These are phyloP conservation scores for Tetraneura akinire DNA, from an alignment of 1,140 invertebrate species.

Conservation along the genomic window DNA sequence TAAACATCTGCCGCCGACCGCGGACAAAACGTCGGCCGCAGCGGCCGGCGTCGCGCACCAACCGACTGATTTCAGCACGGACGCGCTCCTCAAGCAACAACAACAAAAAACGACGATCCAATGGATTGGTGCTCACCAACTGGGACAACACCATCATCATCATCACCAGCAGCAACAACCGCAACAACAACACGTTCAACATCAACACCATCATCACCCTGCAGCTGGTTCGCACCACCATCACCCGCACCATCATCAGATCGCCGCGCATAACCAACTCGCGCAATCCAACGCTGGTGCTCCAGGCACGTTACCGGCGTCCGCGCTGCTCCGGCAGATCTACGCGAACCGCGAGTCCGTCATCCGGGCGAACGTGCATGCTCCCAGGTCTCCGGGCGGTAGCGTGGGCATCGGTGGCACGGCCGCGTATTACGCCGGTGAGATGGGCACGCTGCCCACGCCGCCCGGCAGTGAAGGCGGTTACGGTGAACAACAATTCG, in stretches of 20 bases:
- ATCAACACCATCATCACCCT: conserved; percentile 67
- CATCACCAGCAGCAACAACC: conserved; percentile 59
- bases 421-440: conserved; percentile 57
- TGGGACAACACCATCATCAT: conserved; percentile 65
- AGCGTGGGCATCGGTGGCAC: conserved; percentile 59
- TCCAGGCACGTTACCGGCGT: conserved; percentile 68
- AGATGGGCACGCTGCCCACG: conserved; percentile 74
- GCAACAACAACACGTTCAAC: conserved; percentile 58
- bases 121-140: conserved; percentile 83
- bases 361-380: conserved; percentile 85
- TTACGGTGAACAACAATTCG: conserved; percentile 70
- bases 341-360: conserved; percentile 93
- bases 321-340: conserved; percentile 82
- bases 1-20: conserved; percentile 78
- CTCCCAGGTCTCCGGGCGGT: conserved; percentile 64
- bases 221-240: conserved; percentile 75
- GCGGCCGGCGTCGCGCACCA: conserved; percentile 65
- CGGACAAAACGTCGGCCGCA: conserved; percentile 62
- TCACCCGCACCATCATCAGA: conserved; percentile 80
- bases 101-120: conserved; percentile 87
- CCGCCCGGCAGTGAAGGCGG: conserved; percentile 82
- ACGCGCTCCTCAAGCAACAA: conserved; percentile 78
- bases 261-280: conserved; percentile 84
- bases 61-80: conserved; percentile 83
- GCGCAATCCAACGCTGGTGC: conserved; percentile 64